phyloP scores from a whole-genome alignment of 2,113 vertebrate genomes.

The Gallinago paraguaiae region DNA sequence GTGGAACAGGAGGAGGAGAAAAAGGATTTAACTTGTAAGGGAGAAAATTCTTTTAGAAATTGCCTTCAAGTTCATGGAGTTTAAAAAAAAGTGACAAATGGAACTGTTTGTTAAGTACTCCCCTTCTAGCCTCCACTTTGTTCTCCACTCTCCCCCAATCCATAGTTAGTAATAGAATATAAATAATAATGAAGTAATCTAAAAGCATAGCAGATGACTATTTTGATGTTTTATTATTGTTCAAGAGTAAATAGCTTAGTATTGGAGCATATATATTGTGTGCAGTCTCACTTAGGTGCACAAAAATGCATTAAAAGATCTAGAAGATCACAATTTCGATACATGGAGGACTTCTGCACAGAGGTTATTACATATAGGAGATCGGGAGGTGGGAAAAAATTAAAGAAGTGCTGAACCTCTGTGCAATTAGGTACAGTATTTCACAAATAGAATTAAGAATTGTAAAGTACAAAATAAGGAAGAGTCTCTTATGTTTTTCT shows the following conservation, averaged over 20 bases:
- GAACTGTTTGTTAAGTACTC: background rate
- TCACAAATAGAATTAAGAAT: background rate
- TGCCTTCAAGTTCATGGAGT: constrained; percentile 35
- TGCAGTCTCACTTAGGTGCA: background rate
- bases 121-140: background rate
- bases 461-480: background rate
- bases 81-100: constrained; percentile 14
- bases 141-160: background rate
- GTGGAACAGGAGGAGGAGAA: constrained; percentile 52
- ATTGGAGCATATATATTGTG: background rate
- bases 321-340: background rate
- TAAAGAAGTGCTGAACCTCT: background rate
- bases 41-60: constrained; percentile 68
- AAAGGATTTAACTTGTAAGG: constrained; percentile 62
- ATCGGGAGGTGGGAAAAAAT: background rate
- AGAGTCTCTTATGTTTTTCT: background rate
- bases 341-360: background rate
- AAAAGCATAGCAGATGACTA: background rate
- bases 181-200: background rate
- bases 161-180: background rate
- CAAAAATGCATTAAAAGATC: background rate
- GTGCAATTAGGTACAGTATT: background rate
- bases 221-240: background rate
- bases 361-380: background rate
- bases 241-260: background rate